phyloP scores from a whole-genome alignment of 2,797 vertebrate genomes.

The Coilia nasus region DNA sequence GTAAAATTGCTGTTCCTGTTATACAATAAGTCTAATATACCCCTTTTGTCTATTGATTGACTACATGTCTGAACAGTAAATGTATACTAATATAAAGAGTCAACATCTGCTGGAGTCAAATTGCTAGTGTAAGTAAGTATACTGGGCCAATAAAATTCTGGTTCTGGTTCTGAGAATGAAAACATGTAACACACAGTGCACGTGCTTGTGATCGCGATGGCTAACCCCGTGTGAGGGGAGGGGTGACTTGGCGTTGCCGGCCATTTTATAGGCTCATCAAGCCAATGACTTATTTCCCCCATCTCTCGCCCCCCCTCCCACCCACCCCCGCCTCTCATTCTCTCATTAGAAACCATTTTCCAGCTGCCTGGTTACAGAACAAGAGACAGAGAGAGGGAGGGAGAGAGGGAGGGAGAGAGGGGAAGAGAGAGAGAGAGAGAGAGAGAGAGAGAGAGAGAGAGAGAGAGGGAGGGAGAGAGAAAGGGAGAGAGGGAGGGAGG shows the following conservation, averaged over 20 bases:
- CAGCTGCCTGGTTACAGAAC: slow-evolving; percentile 86
- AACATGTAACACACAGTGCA: not conserved
- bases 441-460: slow-evolving; percentile 66
- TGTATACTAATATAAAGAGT: too few species aligned
- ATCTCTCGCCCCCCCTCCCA: slow-evolving; percentile 29
- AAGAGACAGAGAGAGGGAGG: slow-evolving; percentile 23
- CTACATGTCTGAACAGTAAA: too few species aligned
- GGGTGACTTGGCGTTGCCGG: not conserved
- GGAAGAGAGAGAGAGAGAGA: slow-evolving; percentile 55
- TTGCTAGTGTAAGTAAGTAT: too few species aligned
- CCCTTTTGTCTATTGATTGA: too few species aligned
- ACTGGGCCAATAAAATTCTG: too few species aligned
- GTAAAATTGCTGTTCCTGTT: too few species aligned
- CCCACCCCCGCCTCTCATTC: slow-evolving; percentile 72
- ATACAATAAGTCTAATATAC: too few species aligned
- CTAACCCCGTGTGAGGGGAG: not conserved
- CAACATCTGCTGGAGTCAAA: too few species aligned
- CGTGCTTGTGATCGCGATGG: not conserved
- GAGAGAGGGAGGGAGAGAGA: slow-evolving; percentile 69
- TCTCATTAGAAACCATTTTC: slow-evolving; percentile 94
- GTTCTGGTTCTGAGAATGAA: not conserved
- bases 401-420: too few species aligned
- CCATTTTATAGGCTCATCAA: slow-evolving; percentile 26
- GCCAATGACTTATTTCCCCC: slow-evolving; percentile 56
- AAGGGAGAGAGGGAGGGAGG: slow-evolving; percentile 66